phyloP scores from a whole-genome alignment of 2,888 invertebrate genomes.

The Drosophila testacea region DNA sequence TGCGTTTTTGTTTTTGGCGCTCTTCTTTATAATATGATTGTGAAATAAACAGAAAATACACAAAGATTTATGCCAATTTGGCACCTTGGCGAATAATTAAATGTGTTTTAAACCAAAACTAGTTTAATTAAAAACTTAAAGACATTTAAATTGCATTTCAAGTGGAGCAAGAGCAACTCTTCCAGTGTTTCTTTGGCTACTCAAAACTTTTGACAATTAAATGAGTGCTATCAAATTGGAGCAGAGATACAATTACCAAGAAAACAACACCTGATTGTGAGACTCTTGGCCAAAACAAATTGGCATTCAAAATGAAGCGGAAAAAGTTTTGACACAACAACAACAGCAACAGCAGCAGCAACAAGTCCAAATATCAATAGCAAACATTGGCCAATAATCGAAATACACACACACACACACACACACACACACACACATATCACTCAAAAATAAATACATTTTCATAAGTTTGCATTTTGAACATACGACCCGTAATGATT shows the following conservation, averaged over 20 bases:
- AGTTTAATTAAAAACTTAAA: slow-evolving; percentile 28
- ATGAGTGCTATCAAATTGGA: slow-evolving; percentile 66
- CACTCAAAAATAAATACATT: slow-evolving; percentile 7
- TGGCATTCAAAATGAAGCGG: slow-evolving; percentile 58
- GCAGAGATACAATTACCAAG: slow-evolving; percentile 61
- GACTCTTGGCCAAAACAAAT: slow-evolving; percentile 36
- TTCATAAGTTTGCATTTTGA: slow-evolving; percentile 65
- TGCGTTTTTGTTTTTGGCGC: slow-evolving; percentile 22
- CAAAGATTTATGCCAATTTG: not conserved
- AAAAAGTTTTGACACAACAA: slow-evolving; percentile 55
- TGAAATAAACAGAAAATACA: not conserved
- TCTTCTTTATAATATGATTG: slow-evolving; percentile 7
- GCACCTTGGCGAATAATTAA: slow-evolving; percentile 23
- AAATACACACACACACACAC: slow-evolving; percentile 7
- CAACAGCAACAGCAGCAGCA: slow-evolving; percentile 17
- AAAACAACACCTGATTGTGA: slow-evolving; percentile 48
- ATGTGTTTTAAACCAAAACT: slow-evolving; percentile 18
- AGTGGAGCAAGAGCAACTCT: slow-evolving; percentile 28
- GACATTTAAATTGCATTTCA: slow-evolving; percentile 8
- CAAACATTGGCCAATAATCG: slow-evolving; percentile 62
- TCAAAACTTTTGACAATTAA: slow-evolving; percentile 62
- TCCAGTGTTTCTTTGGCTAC: slow-evolving; percentile 34
- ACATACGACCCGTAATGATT: slow-evolving; percentile 54
- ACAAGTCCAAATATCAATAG: slow-evolving; percentile 54
- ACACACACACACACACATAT: too few relatives aligned